phyloP scores from a whole-genome alignment of 2,888 invertebrate species.

The Drosophila maculinotata region DNA sequence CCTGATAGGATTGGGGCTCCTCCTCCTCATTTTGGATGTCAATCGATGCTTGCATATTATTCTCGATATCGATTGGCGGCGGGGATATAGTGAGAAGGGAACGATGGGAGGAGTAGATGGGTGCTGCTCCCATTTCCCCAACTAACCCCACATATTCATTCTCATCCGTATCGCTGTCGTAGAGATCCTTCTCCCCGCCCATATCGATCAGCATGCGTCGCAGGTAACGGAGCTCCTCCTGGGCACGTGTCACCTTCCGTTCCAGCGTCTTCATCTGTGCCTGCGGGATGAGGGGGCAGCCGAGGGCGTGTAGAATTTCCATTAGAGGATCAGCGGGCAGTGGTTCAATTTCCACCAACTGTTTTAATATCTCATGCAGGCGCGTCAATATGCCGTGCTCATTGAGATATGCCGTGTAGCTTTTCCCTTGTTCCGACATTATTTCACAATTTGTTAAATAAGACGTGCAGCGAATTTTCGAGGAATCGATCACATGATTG shows the following conservation, averaged over 20 bases:
- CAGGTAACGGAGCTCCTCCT: slow-evolving; percentile 60
- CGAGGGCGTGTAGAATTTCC: slow-evolving; percentile 49
- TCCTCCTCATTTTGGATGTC: neutral
- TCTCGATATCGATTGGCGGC: neutral
- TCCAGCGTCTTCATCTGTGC: slow-evolving; percentile 66
- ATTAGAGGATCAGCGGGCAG: slow-evolving; percentile 55
- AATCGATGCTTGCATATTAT: slow-evolving; percentile 6
- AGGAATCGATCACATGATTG: slow-evolving; percentile 16
- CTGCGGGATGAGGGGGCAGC: slow-evolving; percentile 65
- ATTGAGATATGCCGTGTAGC: slow-evolving; percentile 39
- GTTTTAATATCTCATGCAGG: slow-evolving; percentile 44
- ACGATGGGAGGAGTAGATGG: neutral
- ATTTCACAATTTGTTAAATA: neutral
- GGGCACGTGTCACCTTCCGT: slow-evolving; percentile 57
- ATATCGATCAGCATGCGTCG: slow-evolving; percentile 50
- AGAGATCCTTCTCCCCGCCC: slow-evolving; percentile 46
- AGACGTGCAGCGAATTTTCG: slow-evolving; percentile 15
- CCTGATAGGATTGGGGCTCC: neutral
- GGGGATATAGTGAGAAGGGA: neutral
- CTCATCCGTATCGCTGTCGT: slow-evolving; percentile 59
- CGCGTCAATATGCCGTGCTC: slow-evolving; percentile 49
- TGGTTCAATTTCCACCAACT: slow-evolving; percentile 41
- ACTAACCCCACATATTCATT: slow-evolving; percentile 57
- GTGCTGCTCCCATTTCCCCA: slow-evolving; percentile 3
- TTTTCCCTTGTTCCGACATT: slow-evolving; percentile 49